These are phyloP conservation scores for Polia nebulosa DNA, from an alignment of 2,888 invertebrate species.

Conservation along the genomic window DNA sequence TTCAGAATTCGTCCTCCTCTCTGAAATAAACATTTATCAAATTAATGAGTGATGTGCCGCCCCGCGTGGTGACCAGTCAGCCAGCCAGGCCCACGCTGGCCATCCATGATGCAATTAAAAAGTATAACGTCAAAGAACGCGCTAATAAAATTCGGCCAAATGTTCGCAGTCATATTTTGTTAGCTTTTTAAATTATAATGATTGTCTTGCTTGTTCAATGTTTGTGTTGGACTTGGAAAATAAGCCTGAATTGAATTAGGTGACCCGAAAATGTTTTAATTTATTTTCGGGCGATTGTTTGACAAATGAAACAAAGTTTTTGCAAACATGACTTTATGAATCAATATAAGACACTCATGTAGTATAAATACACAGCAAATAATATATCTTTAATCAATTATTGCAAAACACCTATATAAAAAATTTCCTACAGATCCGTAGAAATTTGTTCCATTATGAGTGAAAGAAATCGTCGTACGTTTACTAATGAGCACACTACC, in stretches of 20 bases:
- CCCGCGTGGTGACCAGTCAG: slow-evolving; percentile 25
- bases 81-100: slow-evolving; percentile 31
- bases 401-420: neutral
- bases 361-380: neutral
- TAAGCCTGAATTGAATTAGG: slow-evolving; percentile 38
- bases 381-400: neutral
- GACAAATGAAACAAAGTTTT: neutral
- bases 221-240: slow-evolving; percentile 48
- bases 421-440: neutral
- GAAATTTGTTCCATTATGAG: neutral
- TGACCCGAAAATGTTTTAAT: slow-evolving; percentile 28
- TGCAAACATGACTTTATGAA: neutral
- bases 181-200: slow-evolving; percentile 37
- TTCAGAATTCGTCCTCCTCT: slow-evolving; percentile 7
- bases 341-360: neutral
- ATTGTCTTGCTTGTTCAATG: slow-evolving; percentile 41
- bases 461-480: slow-evolving; percentile 20
- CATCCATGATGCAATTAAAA: slow-evolving; percentile 68
- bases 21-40: slow-evolving; percentile 50
- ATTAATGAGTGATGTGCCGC: slow-evolving; percentile 30
- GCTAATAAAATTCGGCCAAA: slow-evolving; percentile 59
- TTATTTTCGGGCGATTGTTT: slow-evolving; percentile 15
- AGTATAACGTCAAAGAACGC: slow-evolving; percentile 61
- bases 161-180: slow-evolving; percentile 52
- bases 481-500: slow-evolving; percentile 48